A percentile compares a stretch with the other conserved stretches of the same genome.
These are phyloP conservation scores for Phataginus tetradactyla DNA, from an alignment of 2,797 vertebrate genomes.

Conservation along the genomic window DNA sequence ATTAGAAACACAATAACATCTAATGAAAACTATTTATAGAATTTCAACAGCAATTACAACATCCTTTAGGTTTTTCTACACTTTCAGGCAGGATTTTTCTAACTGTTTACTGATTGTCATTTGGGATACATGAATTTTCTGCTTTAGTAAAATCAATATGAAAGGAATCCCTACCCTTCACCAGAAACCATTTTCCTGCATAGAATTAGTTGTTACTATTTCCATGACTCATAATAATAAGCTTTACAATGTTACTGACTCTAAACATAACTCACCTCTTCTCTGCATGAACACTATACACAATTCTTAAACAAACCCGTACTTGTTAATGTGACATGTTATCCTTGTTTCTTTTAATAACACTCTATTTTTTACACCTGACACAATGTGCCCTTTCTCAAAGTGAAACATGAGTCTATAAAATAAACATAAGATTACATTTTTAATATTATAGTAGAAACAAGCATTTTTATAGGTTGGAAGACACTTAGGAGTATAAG, in stretches of 20 bases:
- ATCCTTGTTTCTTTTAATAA: slow-evolving; percentile 13
- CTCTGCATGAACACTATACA: not conserved
- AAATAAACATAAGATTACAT: not conserved
- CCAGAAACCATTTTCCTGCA: not conserved
- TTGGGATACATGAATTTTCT: not conserved
- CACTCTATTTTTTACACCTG: not conserved
- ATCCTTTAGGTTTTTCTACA: not conserved
- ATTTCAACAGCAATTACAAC: slow-evolving; percentile 45
- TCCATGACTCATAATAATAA: not conserved
- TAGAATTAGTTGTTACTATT: slow-evolving; percentile 23
- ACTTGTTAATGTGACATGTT: not conserved
- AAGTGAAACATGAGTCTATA: slow-evolving; percentile 29
- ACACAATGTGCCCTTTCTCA: not conserved
- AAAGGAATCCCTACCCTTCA: not conserved
- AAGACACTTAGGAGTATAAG: not conserved
- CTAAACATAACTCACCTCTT: not conserved
- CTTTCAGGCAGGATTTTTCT: not conserved
- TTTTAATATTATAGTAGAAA: slow-evolving; percentile 50
- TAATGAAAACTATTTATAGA: slow-evolving; percentile 47
- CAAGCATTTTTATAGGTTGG: not conserved
- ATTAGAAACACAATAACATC: slow-evolving; percentile 51
- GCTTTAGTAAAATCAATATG: not conserved
- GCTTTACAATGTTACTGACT: not conserved
- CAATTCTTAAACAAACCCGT: not conserved
- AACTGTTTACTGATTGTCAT: not conserved